These are phyloP conservation scores for Polypterus bichir DNA, from an alignment of 2,113 vertebrate species.

Conservation along the genomic window DNA sequence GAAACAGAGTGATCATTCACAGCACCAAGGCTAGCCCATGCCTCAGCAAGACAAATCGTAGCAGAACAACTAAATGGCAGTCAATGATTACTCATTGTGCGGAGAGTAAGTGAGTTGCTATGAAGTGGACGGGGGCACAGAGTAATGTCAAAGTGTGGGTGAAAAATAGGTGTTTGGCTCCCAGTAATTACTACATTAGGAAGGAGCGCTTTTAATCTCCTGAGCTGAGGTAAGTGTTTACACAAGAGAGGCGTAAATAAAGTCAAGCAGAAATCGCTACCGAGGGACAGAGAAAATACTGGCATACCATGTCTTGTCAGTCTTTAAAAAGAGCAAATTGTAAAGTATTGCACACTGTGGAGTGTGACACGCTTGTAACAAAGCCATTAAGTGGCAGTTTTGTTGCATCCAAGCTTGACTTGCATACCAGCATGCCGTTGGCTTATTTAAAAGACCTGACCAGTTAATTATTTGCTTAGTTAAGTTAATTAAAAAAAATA, in stretches of 20 bases:
- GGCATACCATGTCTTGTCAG: constrained; percentile 18
- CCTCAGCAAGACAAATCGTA: constrained; percentile 92
- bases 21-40: constrained; percentile 70
- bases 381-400: too few species aligned
- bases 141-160: constrained; percentile 75
- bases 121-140: constrained; percentile 82
- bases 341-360: constrained; percentile 27
- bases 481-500: too few species aligned
- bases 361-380: too few species aligned
- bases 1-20: constrained; percentile 83
- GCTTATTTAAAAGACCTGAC: too few species aligned
- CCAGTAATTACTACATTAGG: constrained; percentile 67
- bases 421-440: too few species aligned
- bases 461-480: too few species aligned
- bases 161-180: constrained; percentile 77
- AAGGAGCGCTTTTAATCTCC: constrained; percentile 60
- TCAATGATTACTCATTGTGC: constrained; percentile 97
- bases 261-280: constrained; percentile 34
- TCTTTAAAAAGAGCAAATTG: constrained; percentile 33
- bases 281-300: constrained; percentile 32
- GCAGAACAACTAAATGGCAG: constrained; percentile 72
- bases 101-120: constrained; percentile 83
- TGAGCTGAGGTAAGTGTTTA: constrained; percentile 49
- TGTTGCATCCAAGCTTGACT: too few species aligned
- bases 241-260: constrained; percentile 39